A percentile compares a stretch with the other conserved stretches of the same genome.
Evolutionary conservation across 1,140 invertebrate genomes (phyloP).

Genomic region (Agrypnia vestita): DNA sequence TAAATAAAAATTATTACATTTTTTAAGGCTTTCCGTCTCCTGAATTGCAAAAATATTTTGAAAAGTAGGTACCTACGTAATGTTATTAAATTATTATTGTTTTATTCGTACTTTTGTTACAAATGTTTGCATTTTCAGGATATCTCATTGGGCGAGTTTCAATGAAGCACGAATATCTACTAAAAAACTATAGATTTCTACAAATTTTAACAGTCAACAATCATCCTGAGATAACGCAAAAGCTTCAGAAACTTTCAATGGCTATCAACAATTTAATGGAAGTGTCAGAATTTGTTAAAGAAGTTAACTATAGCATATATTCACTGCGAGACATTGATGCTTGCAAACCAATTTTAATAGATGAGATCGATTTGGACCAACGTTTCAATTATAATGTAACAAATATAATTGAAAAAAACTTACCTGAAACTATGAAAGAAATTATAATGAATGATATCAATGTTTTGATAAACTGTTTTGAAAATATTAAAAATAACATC

Average conservation of each 20-base stretch:
- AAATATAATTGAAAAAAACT: background rate
- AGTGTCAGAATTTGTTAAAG: conserved; percentile 37
- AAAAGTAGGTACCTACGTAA: too few species aligned
- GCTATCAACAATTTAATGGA: conserved; percentile 38
- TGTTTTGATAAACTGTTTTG: conserved; percentile 26
- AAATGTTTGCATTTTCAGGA: conserved; percentile 38
- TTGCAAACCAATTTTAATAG: background rate
- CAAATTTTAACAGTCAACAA: conserved; percentile 29
- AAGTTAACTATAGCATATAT: conserved; percentile 21
- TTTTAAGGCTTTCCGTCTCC: too few species aligned
- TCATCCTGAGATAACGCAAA: conserved; percentile 38
- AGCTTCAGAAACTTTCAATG: conserved; percentile 17
- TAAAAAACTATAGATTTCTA: conserved; percentile 48
- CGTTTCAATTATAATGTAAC: background rate
- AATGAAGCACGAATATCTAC: conserved; percentile 55
- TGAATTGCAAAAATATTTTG: too few species aligned
- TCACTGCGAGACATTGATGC: conserved; percentile 13
- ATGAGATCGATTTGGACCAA: conserved; percentile 5
- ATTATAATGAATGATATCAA: conserved; percentile 31
- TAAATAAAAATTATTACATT: too few species aligned
- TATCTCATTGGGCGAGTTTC: conserved; percentile 50
- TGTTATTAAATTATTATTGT: too few species aligned
- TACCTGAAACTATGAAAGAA: conserved; percentile 22
- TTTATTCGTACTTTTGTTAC: too few species aligned
- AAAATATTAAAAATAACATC: conserved; percentile 11